Evolutionary conservation across 2,888 invertebrate species (phyloP).

Genomic region (Apamea anceps): DNA sequence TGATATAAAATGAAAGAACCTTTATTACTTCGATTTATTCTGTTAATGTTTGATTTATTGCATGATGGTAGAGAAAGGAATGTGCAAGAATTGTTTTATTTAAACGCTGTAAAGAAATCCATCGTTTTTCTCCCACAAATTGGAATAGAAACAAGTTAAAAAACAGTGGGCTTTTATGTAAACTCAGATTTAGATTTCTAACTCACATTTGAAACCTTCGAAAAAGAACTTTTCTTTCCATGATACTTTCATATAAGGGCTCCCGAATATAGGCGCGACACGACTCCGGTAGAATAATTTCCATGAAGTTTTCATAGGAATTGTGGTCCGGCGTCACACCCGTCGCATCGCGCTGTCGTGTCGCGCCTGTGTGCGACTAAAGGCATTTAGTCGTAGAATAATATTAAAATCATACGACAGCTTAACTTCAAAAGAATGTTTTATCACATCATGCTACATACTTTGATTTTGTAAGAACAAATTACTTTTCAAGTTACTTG

Average conservation of each 20-base stretch:
- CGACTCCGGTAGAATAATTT: neutral
- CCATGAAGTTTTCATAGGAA: neutral
- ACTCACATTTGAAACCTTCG: neutral
- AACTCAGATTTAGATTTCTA: neutral
- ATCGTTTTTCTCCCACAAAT: neutral
- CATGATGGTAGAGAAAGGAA: neutral
- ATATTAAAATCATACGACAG: neutral
- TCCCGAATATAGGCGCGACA: neutral
- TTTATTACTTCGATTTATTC: neutral
- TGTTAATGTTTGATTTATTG: constrained; percentile 16
- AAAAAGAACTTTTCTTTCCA: neutral
- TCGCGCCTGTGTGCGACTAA: neutral
- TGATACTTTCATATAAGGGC: neutral
- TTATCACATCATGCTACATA: neutral
- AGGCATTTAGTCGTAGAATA: neutral
- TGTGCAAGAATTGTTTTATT: neutral
- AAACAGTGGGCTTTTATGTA: neutral
- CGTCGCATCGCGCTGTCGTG: neutral
- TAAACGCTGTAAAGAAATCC: neutral
- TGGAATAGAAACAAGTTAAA: no score
- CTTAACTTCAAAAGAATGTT: neutral
- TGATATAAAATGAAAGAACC: constrained; percentile 13
- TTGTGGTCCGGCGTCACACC: neutral
- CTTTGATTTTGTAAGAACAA: neutral
- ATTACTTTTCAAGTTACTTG: neutral